Conservation (phyloP, 2,888 invertebrate genomes). For the Phasia obesa region DNA sequence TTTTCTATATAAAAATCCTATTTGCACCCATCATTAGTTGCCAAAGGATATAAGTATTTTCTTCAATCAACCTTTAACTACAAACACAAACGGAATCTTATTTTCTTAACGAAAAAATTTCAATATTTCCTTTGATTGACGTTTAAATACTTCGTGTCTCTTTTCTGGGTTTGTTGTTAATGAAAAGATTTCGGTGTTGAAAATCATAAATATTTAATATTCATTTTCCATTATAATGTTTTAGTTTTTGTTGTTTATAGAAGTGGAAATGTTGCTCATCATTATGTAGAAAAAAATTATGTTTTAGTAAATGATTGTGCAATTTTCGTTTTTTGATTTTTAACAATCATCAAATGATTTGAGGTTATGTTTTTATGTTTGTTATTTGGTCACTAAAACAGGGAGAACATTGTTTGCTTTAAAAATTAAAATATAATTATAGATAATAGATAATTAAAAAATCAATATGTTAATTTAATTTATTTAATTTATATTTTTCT, state of each 20-base stretch:
- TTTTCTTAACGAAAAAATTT: slow-evolving; percentile 16
- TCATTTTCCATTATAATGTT: slow-evolving; percentile 1
- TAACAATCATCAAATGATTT: background rate
- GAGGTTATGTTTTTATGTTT: background rate
- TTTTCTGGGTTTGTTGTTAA: background rate
- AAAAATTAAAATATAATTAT: background rate
- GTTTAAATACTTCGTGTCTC: slow-evolving; percentile 22
- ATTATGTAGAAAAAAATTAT: slow-evolving; percentile 4
- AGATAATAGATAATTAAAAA: too few species aligned
- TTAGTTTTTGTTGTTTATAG: too few species aligned
- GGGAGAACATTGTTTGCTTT: background rate
- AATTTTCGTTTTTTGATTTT: background rate
- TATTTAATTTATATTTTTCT: too few species aligned
- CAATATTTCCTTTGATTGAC: slow-evolving; percentile 42
- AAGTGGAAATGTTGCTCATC: slow-evolving; percentile 21
- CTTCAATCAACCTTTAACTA: background rate
- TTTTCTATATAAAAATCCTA: slow-evolving; percentile 16
- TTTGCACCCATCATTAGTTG: slow-evolving; percentile 57
- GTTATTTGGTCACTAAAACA: background rate
- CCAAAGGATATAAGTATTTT: slow-evolving; percentile 60
- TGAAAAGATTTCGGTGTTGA: slow-evolving; percentile 21
- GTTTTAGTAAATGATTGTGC: slow-evolving; percentile 30
- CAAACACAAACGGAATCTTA: slow-evolving; percentile 11
- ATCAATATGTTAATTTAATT: too few species aligned
- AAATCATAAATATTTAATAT: slow-evolving; percentile 22